Evolutionary conservation across 2,113 vertebrate species (phyloP).

Genomic region (Raja brachyura): DNA sequence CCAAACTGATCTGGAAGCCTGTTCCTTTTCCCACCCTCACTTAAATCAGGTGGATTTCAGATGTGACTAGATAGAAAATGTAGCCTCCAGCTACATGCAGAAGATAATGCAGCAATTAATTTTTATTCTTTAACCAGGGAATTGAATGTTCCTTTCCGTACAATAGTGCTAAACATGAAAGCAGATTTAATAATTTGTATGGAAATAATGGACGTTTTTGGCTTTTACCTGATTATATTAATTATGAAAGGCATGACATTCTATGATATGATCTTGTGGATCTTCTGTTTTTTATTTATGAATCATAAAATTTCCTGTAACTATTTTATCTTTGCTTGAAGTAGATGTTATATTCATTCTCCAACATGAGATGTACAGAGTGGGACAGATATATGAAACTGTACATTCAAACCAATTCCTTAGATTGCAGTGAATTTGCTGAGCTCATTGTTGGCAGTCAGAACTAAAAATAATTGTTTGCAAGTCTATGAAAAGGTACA

Average conservation of each 20-base stretch:
- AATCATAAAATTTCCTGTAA: background rate
- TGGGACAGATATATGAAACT: background rate
- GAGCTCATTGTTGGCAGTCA: background rate
- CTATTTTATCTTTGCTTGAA: background rate
- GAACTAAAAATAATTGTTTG: constrained; percentile 11
- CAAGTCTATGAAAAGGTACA: background rate
- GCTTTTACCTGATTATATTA: background rate
- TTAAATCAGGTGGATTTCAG: too few relatives aligned
- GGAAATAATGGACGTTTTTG: background rate
- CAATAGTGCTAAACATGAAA: background rate
- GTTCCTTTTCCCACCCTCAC: too few relatives aligned
- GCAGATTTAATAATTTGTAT: background rate
- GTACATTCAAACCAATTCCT: background rate
- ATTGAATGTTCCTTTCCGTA: background rate
- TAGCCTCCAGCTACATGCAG: background rate
- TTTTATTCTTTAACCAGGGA: background rate
- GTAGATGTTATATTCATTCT: background rate
- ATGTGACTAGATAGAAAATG: background rate
- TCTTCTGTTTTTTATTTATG: background rate
- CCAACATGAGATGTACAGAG: background rate
- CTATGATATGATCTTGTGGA: background rate
- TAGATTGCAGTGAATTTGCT: background rate
- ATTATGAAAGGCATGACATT: background rate
- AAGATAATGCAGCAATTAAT: background rate
- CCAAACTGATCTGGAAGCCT: too few relatives aligned